A percentile compares a stretch with the other conserved stretches of the same genome.
These are phyloP conservation scores for Bombyx mandarina DNA, from an alignment of 1,140 invertebrate genomes.

Conservation along the genomic window DNA sequence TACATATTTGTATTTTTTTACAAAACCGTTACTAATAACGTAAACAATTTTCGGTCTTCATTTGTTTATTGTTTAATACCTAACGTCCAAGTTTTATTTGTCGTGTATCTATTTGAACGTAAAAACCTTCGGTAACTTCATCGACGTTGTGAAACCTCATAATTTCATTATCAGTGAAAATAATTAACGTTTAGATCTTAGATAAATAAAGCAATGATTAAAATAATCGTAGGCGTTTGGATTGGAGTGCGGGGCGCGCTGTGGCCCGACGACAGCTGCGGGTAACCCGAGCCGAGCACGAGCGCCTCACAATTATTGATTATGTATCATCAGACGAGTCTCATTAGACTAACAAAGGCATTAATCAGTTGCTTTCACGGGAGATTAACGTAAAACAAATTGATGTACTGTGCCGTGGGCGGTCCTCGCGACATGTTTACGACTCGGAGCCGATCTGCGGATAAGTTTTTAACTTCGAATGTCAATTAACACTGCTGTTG, in stretches of 20 bases:
- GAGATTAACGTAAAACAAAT: constrained; percentile 62
- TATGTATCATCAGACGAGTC: constrained; percentile 38
- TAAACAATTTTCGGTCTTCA: too few species aligned
- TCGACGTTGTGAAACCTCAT: not conserved
- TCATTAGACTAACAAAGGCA: constrained; percentile 57
- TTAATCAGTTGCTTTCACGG: constrained; percentile 55
- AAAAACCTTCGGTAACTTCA: too few species aligned
- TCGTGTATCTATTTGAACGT: too few species aligned
- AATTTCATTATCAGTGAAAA: constrained; percentile 5
- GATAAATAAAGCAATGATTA: constrained; percentile 7
- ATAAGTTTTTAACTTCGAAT: constrained; percentile 24
- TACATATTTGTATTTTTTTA: too few species aligned
- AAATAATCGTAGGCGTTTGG: constrained; percentile 8
- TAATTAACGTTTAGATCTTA: constrained; percentile 5
- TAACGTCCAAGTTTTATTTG: too few species aligned
- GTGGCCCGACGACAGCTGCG: not conserved
- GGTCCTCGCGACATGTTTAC: constrained; percentile 36
- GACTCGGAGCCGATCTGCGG: constrained; percentile 15
- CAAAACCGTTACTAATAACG: too few species aligned
- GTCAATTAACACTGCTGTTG: constrained; percentile 36
- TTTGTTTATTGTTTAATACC: too few species aligned
- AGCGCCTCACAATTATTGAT: constrained; percentile 38
- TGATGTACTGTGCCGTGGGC: constrained; percentile 40
- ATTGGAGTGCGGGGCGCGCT: not conserved
- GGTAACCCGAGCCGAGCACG: constrained; percentile 11